Base-by-base conservation (phyloP, 2,113 vertebrate species). In the Ptyas mucosa region DNA sequence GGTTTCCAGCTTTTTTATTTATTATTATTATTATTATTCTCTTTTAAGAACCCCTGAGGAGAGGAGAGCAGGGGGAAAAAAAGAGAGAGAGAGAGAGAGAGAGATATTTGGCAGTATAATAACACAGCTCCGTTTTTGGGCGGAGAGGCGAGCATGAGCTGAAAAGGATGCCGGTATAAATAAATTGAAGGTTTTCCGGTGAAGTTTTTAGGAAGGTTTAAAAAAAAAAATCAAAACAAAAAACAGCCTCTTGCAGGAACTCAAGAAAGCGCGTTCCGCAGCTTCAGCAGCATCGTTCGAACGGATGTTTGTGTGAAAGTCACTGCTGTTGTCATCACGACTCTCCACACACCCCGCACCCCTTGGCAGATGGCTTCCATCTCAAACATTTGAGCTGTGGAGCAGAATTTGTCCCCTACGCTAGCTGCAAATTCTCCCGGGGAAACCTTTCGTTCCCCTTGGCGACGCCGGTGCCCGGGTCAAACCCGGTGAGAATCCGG, bases 391-490 rank as follows among this genome's bases (percentile, higher is more conserved):
- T 24, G 20, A 49, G 4, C 0, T 24, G 54, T 26, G 51, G 51
- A 46, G 11, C 0, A 39, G 34, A 52, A 58, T 34, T 11, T 49
- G 1, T 18, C 91, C 93, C 85, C 54, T 0, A 91, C 91, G 90
- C 94, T 85, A 89, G 92, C 49, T 89, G 51, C 52, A 34, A 46
- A 34, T 3, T 53, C 43, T 4, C 91, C 92, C 55, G 94, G 8
- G 89, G 18, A 0, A 75, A 61, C 93, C 95, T 91, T 75, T 87
- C 15, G n/a, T 1, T 81, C 26, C 24, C 18, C 90, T 1, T 94
- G 52, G 20, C 61, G 94, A 92, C 20, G 46, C 75, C 43, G 15
- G 26, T 5, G 8, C 24, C 11, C 14, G 10, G 85, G 12, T 54
- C 64, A 94, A 85, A 91, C 1, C 85, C 93, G 92, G 53, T 91